A percentile compares a stretch with the other conserved stretches of the same genome.
phyloP scores from a whole-genome alignment of 53 echinoderm and acorn worm genomes.

The Paracentrotus lividus region DNA sequence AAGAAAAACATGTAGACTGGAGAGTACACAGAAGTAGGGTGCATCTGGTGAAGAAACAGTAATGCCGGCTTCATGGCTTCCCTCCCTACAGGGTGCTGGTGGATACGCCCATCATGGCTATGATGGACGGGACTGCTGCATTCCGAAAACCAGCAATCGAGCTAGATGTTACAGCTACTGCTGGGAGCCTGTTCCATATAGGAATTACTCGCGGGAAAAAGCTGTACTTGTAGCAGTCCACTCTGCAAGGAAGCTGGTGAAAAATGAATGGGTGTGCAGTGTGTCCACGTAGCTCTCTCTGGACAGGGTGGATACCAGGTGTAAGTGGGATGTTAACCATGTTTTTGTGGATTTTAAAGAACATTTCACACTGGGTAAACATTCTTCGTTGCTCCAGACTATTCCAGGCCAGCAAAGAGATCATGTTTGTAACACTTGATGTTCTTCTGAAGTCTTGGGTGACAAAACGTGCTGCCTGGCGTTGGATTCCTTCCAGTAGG shows the following conservation, averaged over 20 bases:
- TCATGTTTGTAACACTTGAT: not conserved
- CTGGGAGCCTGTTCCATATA: no score
- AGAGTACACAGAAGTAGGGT: no score
- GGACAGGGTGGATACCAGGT: not conserved
- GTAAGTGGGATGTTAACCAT: not conserved
- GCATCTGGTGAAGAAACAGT: no score
- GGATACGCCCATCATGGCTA: no score
- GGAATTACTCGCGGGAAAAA: no score
- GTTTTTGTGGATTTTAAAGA: not conserved
- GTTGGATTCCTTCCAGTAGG: not conserved
- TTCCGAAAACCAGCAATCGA: no score
- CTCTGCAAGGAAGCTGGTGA: not conserved
- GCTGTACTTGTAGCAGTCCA: no score
- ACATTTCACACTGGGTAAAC: not conserved
- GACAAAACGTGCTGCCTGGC: not conserved
- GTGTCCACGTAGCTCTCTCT: not conserved
- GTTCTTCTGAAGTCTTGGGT: not conserved
- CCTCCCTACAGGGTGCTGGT: no score
- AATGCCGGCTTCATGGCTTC: no score
- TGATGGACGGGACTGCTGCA: no score
- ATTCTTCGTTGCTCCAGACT: not conserved
- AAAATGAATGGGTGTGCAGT: not conserved
- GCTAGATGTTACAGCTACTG: no score
- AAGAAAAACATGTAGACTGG: no score
- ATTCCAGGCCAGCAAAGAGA: not conserved